These are phyloP conservation scores for Rhagoletis pomonella DNA, from an alignment of 1,140 invertebrate genomes.

Conservation along the genomic window DNA sequence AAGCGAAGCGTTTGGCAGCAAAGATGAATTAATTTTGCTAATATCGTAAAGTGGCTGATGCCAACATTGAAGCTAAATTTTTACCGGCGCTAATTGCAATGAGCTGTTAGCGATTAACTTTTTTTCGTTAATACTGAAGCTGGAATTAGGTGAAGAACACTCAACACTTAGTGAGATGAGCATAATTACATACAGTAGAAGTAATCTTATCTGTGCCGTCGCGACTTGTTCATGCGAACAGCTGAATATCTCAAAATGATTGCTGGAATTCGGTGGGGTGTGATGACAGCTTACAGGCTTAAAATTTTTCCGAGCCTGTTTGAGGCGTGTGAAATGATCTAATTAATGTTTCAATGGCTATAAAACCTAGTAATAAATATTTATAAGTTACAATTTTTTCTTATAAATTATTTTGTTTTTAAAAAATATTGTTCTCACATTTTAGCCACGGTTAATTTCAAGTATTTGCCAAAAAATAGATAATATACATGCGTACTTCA, in stretches of 20 bases:
- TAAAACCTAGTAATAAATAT: neutral
- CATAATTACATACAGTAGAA: conserved; percentile 9
- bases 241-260: neutral
- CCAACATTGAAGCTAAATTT: neutral
- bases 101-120: conserved; percentile 29
- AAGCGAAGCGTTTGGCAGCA: neutral
- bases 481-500: neutral
- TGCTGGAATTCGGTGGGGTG: neutral
- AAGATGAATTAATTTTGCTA: conserved; percentile 19
- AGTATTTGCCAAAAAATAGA: neutral
- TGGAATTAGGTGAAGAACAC: conserved; percentile 9
- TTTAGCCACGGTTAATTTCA: neutral
- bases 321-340: conserved; percentile 14
- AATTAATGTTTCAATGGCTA: neutral
- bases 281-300: neutral
- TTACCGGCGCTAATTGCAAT: conserved; percentile 15
- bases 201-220: conserved; percentile 12
- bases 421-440: neutral
- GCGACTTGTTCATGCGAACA: neutral
- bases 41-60: neutral
- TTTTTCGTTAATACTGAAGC: conserved; percentile 21
- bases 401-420: neutral
- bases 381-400: neutral
- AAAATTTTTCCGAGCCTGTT: neutral
- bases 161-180: conserved; percentile 22